Percentiles rank a stretch among this genome's conserved stretches.
phyloP scores from a whole-genome alignment of 2,797 vertebrate species.

The Phataginus tricuspis region DNA sequence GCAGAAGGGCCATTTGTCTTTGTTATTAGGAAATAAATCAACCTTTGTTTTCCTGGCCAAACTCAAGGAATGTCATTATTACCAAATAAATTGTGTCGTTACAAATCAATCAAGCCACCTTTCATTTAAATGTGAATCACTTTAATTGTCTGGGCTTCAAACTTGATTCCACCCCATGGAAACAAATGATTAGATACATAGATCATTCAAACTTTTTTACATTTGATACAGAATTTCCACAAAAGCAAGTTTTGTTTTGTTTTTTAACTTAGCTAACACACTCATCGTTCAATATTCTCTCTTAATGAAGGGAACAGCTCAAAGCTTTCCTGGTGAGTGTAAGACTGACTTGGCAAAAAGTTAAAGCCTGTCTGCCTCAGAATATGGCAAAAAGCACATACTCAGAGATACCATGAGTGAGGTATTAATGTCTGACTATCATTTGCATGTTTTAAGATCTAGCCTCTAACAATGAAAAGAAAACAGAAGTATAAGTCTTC shows the following conservation, averaged over 20 bases:
- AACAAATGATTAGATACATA: constrained; percentile 79
- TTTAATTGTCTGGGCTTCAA: constrained; percentile 85
- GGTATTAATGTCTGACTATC: not conserved
- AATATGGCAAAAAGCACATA: not conserved
- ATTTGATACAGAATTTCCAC: constrained; percentile 69
- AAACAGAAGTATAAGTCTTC: not conserved
- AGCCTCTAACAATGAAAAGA: not conserved
- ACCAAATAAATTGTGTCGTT: constrained; percentile 87
- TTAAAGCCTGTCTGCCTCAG: not conserved
- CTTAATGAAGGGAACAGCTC: not conserved
- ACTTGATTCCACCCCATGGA: constrained; percentile 80
- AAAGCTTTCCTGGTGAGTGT: not conserved
- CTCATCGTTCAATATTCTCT: not conserved
- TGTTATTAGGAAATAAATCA: constrained; percentile 89
- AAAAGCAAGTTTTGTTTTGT: not conserved
- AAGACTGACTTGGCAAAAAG: not conserved
- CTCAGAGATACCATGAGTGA: not conserved
- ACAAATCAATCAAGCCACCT: constrained; percentile 87
- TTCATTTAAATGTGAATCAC: constrained; percentile 87
- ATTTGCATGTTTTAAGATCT: not conserved
- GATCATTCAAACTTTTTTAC: constrained; percentile 76
- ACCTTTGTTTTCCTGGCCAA: constrained; percentile 86
- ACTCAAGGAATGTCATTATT: constrained; percentile 87
- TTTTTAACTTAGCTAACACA: not conserved
- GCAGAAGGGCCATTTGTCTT: constrained; percentile 84